Base-by-base conservation (phyloP, 2,888 invertebrate genomes). In the Chromoteleia sp. region DNA sequence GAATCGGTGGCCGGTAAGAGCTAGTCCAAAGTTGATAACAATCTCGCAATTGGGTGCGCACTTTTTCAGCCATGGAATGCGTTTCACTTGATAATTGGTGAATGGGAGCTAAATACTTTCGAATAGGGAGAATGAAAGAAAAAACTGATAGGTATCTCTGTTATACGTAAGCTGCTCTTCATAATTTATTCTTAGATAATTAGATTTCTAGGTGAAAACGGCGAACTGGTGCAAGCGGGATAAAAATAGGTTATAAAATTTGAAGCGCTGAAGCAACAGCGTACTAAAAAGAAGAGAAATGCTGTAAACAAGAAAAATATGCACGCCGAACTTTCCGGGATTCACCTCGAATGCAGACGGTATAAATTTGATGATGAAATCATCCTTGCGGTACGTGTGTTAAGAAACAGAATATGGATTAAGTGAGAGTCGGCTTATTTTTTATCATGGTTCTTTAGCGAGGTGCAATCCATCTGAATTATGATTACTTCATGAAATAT, bases 61-160 rank as follows among this genome's bases (percentile, higher is more conserved):
- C 39, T 71, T 78, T 70, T 70, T 77, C 70, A 54, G 65, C 56
- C 52, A 43, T 41, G 70, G 73, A 65, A 71, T 67, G 79, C 65
- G 73, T 79, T 79, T 79, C 73, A 67, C 79, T 68, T 74, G 59
- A 79, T 73, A 79, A 79, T 79, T 79, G 67, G 67, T 59, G 67
- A 67, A 59, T 59, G 73, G 45, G 33, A 73, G 36, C 45, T 68
- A 76, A 58, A 68, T 76, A 68, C 67, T 73, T 73, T 67, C 68
- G 54, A 67, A 41, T 12, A 33, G 56, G 52, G 43, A 59, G 61
- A 68, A 68, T 36, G 59, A 45, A 63, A 29, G 54, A 59, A 73
- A 54, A 79, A 71, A 71, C 73, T 52, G 67, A 79, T 65, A 43
- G 30, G 67, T 36, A 77, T 77, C 76, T 43, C 33, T 45, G 36